Evolutionary conservation across 2,113 vertebrate genomes (phyloP).

Genomic region (Hyla sarda): DNA sequence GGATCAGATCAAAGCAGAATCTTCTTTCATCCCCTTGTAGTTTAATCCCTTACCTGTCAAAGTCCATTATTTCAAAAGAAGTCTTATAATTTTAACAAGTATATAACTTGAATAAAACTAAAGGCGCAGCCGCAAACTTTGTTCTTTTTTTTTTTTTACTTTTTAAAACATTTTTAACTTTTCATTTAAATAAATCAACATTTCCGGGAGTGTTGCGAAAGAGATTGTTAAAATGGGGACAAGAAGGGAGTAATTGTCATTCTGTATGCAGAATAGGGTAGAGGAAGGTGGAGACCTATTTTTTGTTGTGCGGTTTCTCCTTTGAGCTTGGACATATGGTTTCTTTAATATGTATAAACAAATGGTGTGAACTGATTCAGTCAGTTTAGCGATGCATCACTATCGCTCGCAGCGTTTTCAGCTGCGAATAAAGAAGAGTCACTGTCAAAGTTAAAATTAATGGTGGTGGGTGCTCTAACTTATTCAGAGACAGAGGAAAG

Average conservation of each 20-base stretch:
- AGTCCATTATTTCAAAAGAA: slow-evolving; percentile 62
- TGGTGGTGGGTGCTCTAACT: neutral
- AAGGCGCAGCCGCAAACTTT: slow-evolving; percentile 24
- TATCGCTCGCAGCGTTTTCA: neutral
- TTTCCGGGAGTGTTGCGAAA: neutral
- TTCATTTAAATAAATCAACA: slow-evolving; percentile 43
- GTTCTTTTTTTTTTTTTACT: neutral
- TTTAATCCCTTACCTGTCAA: slow-evolving; percentile 58
- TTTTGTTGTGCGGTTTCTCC: neutral
- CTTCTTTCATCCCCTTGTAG: slow-evolving; percentile 62
- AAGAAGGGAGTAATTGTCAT: slow-evolving; percentile 7
- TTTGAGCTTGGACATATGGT: neutral
- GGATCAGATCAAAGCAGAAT: slow-evolving; percentile 65
- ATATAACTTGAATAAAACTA: slow-evolving; percentile 47
- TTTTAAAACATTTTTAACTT: too few species aligned
- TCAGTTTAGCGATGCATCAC: neutral
- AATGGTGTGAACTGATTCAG: neutral
- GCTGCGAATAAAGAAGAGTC: neutral
- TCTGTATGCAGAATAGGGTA: neutral
- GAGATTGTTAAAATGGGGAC: slow-evolving; percentile 42
- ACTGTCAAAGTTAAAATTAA: neutral
- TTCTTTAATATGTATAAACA: neutral
- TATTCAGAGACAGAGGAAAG: neutral
- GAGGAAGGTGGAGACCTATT: neutral
- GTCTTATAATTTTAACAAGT: slow-evolving; percentile 59